Conservation (phyloP, 1,140 invertebrate genomes). For the Drosophila sechellia region DNA sequence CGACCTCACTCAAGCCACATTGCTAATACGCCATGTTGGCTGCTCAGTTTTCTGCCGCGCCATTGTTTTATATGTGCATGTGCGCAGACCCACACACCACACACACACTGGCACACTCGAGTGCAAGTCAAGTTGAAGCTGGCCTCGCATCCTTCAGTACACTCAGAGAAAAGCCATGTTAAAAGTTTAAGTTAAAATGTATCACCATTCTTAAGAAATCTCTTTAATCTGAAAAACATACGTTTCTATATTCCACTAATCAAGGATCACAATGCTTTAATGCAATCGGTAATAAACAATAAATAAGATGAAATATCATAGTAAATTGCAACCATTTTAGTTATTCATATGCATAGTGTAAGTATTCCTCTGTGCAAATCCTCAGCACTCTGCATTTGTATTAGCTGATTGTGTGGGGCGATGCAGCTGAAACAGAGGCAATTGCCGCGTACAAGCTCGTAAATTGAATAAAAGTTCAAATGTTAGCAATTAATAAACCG, state of each 20-base stretch:
- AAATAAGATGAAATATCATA: no score
- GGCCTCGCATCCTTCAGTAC: conserved; percentile 29
- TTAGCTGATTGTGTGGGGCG: conserved; percentile 59
- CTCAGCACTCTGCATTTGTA: conserved; percentile 26
- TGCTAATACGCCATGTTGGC: conserved; percentile 74
- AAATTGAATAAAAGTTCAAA: conserved; percentile 83
- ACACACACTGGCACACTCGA: conserved; percentile 21
- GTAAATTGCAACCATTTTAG: no score
- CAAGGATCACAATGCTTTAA: no score
- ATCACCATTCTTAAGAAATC: no score
- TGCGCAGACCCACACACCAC: background rate
- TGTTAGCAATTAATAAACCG: conserved; percentile 79
- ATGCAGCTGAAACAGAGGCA: conserved; percentile 38
- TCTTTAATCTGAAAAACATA: no score
- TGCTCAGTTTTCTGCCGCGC: conserved; percentile 48
- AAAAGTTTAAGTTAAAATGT: background rate
- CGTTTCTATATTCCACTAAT: no score
- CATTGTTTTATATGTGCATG: conserved; percentile 64
- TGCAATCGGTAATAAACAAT: no score
- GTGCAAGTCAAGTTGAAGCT: conserved; percentile 54
- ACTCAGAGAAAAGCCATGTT: conserved; percentile 10
- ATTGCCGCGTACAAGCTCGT: conserved; percentile 67
- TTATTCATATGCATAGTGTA: no score
- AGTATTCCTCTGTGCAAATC: background rate
- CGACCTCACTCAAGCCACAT: conserved; percentile 68